Percentiles rank a stretch among this genome's conserved stretches.
These are phyloP conservation scores for Mythimna vitellina DNA, from an alignment of 2,888 invertebrate genomes.

Conservation along the genomic window DNA sequence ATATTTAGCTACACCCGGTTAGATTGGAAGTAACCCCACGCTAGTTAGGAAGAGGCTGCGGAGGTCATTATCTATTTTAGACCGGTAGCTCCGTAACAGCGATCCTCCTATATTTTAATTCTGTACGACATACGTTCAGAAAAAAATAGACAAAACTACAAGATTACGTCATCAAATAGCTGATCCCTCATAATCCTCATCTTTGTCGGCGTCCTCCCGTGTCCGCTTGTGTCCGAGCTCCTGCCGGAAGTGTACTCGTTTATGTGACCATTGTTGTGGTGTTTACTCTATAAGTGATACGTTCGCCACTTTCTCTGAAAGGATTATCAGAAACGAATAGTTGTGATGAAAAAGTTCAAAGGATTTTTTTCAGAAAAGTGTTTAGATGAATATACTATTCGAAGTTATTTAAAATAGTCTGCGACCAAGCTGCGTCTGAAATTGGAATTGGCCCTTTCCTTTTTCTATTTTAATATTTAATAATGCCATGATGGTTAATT, in stretches of 20 bases:
- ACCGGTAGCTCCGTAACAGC: not conserved
- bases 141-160: not conserved
- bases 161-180: conserved; percentile 31
- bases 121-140: not conserved
- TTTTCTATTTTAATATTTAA: too few species aligned
- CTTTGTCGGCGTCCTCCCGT: conserved; percentile 20
- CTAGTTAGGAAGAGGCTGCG: too few species aligned
- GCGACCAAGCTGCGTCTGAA: too few species aligned
- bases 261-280: conserved; percentile 12
- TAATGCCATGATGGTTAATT: too few species aligned
- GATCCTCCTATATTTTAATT: not conserved
- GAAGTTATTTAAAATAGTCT: too few species aligned
- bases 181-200: conserved; percentile 16
- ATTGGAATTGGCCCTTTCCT: too few species aligned
- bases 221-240: conserved; percentile 6
- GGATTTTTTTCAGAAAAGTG: not conserved
- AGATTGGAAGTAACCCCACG: too few species aligned
- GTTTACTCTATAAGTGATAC: conserved; percentile 39
- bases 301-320: conserved; percentile 37
- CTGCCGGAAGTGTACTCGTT: conserved; percentile 34
- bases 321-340: conserved; percentile 4
- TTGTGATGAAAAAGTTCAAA: not conserved
- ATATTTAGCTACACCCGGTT: too few species aligned
- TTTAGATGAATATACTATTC: too few species aligned
- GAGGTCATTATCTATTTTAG: too few species aligned